These are phyloP conservation scores for Nymphalis c-album DNA, from an alignment of 2,888 invertebrate species.

Conservation along the genomic window DNA sequence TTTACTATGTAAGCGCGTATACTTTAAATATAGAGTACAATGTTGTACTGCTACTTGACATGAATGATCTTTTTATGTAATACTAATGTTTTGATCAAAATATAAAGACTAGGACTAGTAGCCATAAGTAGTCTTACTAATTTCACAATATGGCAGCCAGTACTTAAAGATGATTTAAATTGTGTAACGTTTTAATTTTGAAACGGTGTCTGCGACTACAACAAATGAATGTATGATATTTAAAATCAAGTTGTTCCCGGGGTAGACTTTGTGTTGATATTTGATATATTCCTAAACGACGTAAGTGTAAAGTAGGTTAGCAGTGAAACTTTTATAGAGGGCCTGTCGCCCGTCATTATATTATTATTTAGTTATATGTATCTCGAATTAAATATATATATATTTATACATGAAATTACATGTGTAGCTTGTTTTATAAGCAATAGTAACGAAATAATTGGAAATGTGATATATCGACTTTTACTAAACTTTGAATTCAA, in stretches of 20 bases:
- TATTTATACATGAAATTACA: slow-evolving; percentile 44
- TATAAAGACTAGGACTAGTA: not conserved
- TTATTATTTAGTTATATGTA: slow-evolving; percentile 52
- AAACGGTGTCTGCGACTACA: not conserved
- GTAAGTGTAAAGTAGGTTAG: slow-evolving; percentile 70
- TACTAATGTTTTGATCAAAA: no score
- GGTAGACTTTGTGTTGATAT: slow-evolving; percentile 58
- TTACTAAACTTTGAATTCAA: slow-evolving; percentile 39
- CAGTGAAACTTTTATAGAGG: slow-evolving; percentile 50
- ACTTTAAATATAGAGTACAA: no score
- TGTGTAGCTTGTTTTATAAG: slow-evolving; percentile 46
- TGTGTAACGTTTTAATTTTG: not conserved
- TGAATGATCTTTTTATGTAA: no score
- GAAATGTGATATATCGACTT: slow-evolving; percentile 55
- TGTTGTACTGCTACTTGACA: no score
- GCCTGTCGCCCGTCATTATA: slow-evolving; percentile 38
- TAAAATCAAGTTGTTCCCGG: slow-evolving; percentile 41
- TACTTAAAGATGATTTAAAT: slow-evolving; percentile 24
- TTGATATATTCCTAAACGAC: slow-evolving; percentile 66
- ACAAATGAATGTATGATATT: slow-evolving; percentile 21
- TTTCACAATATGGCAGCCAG: slow-evolving; percentile 18
- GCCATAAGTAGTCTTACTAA: not conserved
- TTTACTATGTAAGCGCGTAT: no score
- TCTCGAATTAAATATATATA: slow-evolving; percentile 52
- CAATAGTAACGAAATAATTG: slow-evolving; percentile 50